These are phyloP conservation scores for Bombyx mandarina DNA, from an alignment of 1,140 invertebrate species.

Conservation along the genomic window DNA sequence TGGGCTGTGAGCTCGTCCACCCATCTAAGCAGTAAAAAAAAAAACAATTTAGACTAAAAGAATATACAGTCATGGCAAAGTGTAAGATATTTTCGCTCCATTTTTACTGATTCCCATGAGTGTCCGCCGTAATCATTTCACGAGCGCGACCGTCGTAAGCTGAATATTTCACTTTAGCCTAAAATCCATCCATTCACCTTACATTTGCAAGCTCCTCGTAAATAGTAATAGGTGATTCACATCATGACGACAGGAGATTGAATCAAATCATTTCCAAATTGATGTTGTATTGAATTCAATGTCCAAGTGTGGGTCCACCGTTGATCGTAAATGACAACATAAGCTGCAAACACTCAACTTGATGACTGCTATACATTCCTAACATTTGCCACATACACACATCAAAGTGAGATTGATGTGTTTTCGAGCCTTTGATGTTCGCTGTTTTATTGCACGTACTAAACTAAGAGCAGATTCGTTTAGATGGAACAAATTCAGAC, in stretches of 20 bases:
- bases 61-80: too few species aligned
- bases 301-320: not conserved
- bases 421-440: not conserved
- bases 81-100: too few species aligned
- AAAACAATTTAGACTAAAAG: too few species aligned
- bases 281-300: constrained; percentile 8
- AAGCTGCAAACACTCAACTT: constrained; percentile 30
- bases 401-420: not conserved
- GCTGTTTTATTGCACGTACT: not conserved
- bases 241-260: constrained; percentile 19
- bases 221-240: constrained; percentile 29
- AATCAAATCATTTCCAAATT: constrained; percentile 7
- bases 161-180: not conserved
- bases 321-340: not conserved
- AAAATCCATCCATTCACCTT: not conserved
- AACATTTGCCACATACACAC: constrained; percentile 13
- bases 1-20: too few species aligned
- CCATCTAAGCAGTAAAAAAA: too few species aligned
- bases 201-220: constrained; percentile 32
- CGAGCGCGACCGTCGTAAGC: too few species aligned
- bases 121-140: too few species aligned
- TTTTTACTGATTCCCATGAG: too few species aligned
- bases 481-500: too few species aligned
- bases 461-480: not conserved
- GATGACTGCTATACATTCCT: constrained; percentile 20